Evolutionary conservation across 2,797 vertebrate species (phyloP).

Genomic region (Thaleichthys pacificus): DNA sequence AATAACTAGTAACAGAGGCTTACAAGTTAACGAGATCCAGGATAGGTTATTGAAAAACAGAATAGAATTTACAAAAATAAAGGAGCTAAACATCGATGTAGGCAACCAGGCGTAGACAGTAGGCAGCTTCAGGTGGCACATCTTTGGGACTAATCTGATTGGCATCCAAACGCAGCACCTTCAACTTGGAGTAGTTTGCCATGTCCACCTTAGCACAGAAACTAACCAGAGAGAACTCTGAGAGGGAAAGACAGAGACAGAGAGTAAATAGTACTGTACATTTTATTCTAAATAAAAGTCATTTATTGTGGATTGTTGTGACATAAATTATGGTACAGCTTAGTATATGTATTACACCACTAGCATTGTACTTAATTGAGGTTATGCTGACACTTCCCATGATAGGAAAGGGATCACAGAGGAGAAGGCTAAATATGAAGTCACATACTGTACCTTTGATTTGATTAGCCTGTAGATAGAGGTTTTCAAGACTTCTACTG

Average conservation of each 20-base stretch:
- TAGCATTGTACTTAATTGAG: not conserved
- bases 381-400: not conserved
- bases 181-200: slow-evolving; percentile 84
- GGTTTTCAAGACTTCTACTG: slow-evolving; percentile 88
- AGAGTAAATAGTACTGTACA: not conserved
- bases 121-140: slow-evolving; percentile 85
- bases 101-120: slow-evolving; percentile 85
- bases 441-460: slow-evolving; percentile 86
- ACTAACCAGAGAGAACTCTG: slow-evolving; percentile 90
- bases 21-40: not conserved
- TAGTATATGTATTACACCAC: not conserved
- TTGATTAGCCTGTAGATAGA: slow-evolving; percentile 93
- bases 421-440: not conserved
- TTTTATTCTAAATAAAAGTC: no score
- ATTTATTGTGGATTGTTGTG: not conserved
- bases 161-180: slow-evolving; percentile 88
- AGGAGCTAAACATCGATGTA: slow-evolving; percentile 74
- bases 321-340: not conserved
- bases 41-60: not conserved
- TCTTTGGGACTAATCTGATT: slow-evolving; percentile 81
- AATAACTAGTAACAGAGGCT: not conserved
- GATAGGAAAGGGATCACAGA: not conserved
- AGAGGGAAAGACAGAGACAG: slow-evolving; percentile 34
- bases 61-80: no score
- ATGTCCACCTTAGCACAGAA: slow-evolving; percentile 86